Evolutionary conservation across 2,113 vertebrate species (phyloP), one percentile per base, ranked within the genome.

Genomic region (Bufo bufo): DNA sequence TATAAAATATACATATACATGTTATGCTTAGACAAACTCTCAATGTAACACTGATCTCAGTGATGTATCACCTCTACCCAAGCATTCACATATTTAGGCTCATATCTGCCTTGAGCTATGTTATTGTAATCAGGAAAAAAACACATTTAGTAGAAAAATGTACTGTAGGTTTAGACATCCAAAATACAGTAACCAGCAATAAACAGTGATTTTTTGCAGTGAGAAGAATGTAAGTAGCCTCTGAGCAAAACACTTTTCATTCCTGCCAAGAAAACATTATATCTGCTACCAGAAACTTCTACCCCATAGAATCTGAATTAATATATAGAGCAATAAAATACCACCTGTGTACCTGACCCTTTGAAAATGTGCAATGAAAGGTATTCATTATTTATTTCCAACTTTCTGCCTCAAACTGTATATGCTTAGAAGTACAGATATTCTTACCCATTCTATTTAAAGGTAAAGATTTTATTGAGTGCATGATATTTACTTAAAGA

Each of bases 181-280:
- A 85, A 75, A 84, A 72, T 45, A 84, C 45, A n/a, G 23, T 19
- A 74, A 66, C 50, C 59, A 85, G 83, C 83, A 85, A 47, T 84
- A 85, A 85, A 75, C 83, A 45, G 23, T 58, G 23, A 74, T 74
- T 74, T 83, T 85, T 85, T 66, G 83, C 83, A 72, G 66, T 23
- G 59, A 83, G 61, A 65, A 66, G 17, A 83, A 83, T 83, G 59
- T 83, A 83, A 85, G 54, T 85, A 74, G n/a, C 69, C 83, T 85
- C 69, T 16, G 14, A 74, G 69, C 69, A 20, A 74, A 59, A 74
- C 75, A 85, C 59, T 59, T 59, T 74, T 16, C 14, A 23, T 54
- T 85, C 33, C 83, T 85, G 83, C 83, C 83, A 85, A 85, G 69
- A 74, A 85, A 85, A 58, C 19, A 74, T 85, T 85, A 52, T 74